phyloP scores from a whole-genome alignment of 2,888 invertebrate species.

The Apamea epomidion region DNA sequence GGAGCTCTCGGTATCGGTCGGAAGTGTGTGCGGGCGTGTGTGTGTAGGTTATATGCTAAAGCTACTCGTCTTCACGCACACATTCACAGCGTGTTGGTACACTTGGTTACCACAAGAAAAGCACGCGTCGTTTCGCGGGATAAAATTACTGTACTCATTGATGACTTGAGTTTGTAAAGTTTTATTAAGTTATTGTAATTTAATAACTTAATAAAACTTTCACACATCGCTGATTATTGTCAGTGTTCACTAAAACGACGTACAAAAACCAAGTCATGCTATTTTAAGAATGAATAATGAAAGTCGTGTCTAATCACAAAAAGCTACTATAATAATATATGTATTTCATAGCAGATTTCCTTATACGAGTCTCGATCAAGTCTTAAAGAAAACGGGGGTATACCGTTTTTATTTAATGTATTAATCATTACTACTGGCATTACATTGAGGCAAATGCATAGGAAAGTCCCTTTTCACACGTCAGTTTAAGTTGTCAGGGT shows the following conservation, averaged over 20 bases:
- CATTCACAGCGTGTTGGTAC: too few species aligned
- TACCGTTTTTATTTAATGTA: slow-evolving; percentile 36
- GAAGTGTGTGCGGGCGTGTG: too few species aligned
- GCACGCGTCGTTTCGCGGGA: too few species aligned
- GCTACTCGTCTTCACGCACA: too few species aligned
- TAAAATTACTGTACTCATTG: too few species aligned
- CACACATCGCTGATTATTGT: neutral
- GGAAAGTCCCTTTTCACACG: slow-evolving; percentile 25
- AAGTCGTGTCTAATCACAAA: neutral
- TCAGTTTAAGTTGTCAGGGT: slow-evolving; percentile 1
- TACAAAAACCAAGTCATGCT: too few species aligned
- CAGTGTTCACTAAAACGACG: neutral
- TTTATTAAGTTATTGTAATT: too few species aligned
- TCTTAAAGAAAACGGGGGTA: neutral
- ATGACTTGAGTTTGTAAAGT: too few species aligned
- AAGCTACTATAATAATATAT: neutral
- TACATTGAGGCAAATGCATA: neutral
- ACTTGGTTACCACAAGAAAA: too few species aligned
- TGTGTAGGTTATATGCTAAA: too few species aligned
- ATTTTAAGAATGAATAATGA: neutral
- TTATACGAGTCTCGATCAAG: neutral
- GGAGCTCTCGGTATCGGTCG: too few species aligned
- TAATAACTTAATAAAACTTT: too few species aligned
- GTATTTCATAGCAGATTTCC: neutral
- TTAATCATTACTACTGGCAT: slow-evolving; percentile 5